Evolutionary conservation across 1,140 invertebrate species (phyloP).

Genomic region (Brachionus calyciflorus): DNA sequence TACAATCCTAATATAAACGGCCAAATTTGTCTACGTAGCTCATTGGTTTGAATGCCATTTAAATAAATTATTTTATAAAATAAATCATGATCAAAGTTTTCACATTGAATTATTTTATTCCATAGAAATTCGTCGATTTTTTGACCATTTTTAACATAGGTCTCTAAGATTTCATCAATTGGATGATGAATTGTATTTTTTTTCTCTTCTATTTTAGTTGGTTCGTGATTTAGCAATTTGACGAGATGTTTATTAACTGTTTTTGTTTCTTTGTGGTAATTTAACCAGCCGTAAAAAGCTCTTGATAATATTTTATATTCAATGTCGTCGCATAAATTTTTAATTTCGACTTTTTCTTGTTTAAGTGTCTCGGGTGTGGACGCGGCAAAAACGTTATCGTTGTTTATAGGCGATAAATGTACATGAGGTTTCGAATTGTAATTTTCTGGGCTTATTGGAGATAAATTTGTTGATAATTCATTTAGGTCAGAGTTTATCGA

Average conservation of each 20-base stretch:
- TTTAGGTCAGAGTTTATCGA: not conserved
- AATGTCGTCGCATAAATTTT: constrained; percentile 79
- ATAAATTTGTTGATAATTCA: not conserved
- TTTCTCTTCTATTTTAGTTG: not conserved
- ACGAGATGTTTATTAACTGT: constrained; percentile 5
- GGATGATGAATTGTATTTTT: not conserved
- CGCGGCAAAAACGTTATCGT: not conserved
- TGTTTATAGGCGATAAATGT: not conserved
- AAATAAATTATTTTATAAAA: constrained; percentile 22
- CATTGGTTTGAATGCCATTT: constrained; percentile 18
- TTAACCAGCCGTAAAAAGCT: constrained; percentile 90
- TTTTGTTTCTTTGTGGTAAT: constrained; percentile 71
- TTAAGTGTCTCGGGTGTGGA: not conserved
- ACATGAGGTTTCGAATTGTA: not conserved
- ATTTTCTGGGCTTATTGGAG: not conserved
- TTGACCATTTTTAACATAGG: constrained; percentile 1
- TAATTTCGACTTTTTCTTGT: not conserved
- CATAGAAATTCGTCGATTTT: constrained; percentile 41
- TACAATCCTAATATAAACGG: constrained; percentile 84
- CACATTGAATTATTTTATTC: not conserved
- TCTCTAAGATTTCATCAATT: constrained; percentile 3
- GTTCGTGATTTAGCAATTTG: not conserved
- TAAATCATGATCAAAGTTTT: constrained; percentile 3
- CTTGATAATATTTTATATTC: constrained; percentile 85
- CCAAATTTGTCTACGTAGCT: constrained; percentile 67